Evolutionary conservation across 2,888 invertebrate genomes (phyloP).

Genomic region (Tortrix viridana): DNA sequence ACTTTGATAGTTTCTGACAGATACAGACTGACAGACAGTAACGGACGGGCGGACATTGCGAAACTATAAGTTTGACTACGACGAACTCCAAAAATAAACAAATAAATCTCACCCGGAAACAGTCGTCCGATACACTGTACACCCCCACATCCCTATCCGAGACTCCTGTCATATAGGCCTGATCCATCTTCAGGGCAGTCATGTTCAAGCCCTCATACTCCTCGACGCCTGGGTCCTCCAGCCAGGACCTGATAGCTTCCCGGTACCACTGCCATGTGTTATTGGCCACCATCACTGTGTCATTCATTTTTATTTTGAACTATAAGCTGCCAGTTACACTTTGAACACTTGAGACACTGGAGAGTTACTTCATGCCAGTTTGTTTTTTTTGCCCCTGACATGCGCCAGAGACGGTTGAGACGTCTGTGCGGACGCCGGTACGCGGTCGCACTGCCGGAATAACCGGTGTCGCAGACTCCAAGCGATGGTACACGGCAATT

Average conservation of each 20-base stretch:
- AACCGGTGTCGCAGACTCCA: constrained; percentile 8
- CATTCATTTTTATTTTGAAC: constrained; percentile 61
- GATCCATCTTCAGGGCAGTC: constrained; percentile 85
- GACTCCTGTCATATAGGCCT: constrained; percentile 85
- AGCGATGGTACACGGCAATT: background rate
- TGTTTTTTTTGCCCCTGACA: background rate
- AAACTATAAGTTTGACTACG: no score
- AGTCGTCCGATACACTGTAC: constrained; percentile 88
- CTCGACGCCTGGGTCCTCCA: constrained; percentile 82
- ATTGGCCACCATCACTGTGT: constrained; percentile 56
- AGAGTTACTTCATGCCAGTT: constrained; percentile 5
- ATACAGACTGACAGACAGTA: no score
- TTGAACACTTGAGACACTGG: background rate
- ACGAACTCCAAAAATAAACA: no score
- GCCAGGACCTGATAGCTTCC: constrained; percentile 79
- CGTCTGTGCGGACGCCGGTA: constrained; percentile 18
- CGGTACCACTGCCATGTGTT: constrained; percentile 73
- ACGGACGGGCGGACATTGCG: no score
- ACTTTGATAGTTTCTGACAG: no score
- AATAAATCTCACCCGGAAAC: constrained; percentile 84
- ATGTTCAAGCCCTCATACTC: constrained; percentile 83
- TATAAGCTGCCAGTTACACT: constrained; percentile 9
- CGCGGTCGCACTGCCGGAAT: constrained; percentile 23
- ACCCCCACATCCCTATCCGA: constrained; percentile 77
- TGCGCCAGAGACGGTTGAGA: background rate